Evolutionary conservation across 2,797 vertebrate species (phyloP).

Genomic region (Valencia hispanica): DNA sequence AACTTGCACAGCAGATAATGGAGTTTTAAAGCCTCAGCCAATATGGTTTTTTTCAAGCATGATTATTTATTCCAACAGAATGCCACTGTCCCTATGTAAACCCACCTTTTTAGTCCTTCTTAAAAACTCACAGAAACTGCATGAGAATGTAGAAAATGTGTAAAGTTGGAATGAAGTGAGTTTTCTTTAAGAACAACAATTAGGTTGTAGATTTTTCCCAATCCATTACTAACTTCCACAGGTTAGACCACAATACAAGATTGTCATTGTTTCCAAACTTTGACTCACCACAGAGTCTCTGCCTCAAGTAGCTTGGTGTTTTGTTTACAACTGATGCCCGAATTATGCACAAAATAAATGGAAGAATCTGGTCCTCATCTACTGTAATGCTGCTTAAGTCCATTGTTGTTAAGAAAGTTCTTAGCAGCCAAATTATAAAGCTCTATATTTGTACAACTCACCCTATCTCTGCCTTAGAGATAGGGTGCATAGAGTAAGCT

Average conservation of each 20-base stretch:
- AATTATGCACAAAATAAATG: too few relatives aligned
- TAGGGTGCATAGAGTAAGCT: too few relatives aligned
- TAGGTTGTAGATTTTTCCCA: too few relatives aligned
- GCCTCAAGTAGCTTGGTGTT: background rate
- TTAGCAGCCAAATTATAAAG: too few relatives aligned
- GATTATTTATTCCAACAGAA: background rate
- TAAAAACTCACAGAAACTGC: background rate
- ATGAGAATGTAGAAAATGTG: background rate
- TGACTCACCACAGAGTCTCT: background rate
- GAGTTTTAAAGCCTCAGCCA: background rate
- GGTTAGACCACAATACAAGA: background rate
- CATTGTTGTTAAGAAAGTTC: too few relatives aligned
- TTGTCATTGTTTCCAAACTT: background rate
- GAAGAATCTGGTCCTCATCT: too few relatives aligned
- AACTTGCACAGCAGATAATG: slow-evolving; percentile 8
- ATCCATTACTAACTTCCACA: background rate
- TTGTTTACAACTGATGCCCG: too few relatives aligned
- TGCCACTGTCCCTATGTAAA: background rate
- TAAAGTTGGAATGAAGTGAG: too few relatives aligned
- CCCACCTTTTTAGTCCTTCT: background rate
- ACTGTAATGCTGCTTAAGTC: too few relatives aligned
- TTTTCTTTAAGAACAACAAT: background rate
- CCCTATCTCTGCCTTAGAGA: too few relatives aligned
- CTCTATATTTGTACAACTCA: too few relatives aligned
- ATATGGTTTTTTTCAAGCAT: background rate